Conservation (phyloP, 2,113 vertebrate genomes). For the Hyaena hyaena region DNA sequence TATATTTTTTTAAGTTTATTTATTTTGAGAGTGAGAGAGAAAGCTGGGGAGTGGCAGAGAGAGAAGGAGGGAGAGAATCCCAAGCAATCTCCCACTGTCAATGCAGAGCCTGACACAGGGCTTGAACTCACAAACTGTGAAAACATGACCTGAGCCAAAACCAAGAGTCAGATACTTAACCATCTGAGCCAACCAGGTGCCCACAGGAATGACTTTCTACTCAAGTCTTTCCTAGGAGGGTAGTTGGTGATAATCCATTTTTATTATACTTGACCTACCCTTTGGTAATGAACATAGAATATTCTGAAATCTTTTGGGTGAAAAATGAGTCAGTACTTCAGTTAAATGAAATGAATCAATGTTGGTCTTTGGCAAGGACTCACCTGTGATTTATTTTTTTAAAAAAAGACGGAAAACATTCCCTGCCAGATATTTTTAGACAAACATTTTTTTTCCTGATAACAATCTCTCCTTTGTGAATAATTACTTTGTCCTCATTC, state of each 20-base stretch:
- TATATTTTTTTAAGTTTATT: too few relatives aligned
- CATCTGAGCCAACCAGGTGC: too few relatives aligned
- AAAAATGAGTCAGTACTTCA: neutral
- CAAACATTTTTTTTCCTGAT: constrained; percentile 8
- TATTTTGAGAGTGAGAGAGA: too few relatives aligned
- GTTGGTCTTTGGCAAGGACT: neutral
- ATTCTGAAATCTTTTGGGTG: neutral
- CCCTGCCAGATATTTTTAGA: neutral
- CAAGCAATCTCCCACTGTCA: too few relatives aligned
- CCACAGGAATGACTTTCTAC: neutral
- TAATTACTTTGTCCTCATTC: neutral
- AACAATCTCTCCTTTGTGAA: neutral
- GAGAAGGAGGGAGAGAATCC: too few relatives aligned
- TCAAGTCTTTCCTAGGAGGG: neutral
- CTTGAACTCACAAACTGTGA: too few relatives aligned
- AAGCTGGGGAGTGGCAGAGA: too few relatives aligned
- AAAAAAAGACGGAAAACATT: neutral
- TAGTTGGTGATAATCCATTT: neutral
- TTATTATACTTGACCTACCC: neutral
- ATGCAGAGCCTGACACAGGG: too few relatives aligned
- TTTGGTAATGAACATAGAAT: constrained; percentile 12
- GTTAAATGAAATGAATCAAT: neutral
- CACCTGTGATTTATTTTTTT: neutral
- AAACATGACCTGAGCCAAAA: too few relatives aligned
- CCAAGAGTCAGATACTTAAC: too few relatives aligned